Evolutionary conservation across 1,140 invertebrate species (phyloP), one percentile per base, ranked within the genome.

Genomic region (Aporrectodea caliginosa): DNA sequence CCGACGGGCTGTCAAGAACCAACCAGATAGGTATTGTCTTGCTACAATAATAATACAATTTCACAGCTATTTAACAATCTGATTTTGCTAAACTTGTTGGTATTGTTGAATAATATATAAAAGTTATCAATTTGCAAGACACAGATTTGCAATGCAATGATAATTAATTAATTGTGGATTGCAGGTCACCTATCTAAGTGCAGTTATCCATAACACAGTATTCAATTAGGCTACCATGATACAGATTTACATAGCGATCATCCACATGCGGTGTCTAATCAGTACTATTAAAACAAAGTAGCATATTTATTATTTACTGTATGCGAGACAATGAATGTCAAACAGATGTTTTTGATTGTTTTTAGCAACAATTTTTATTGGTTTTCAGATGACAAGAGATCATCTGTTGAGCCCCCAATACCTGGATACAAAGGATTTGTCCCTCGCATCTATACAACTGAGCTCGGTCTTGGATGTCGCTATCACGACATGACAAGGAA

Each of bases 371-470:
- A 58, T 58, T 6, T 58, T 6, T 22, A 22, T 58, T 58, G 6
- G 43, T 22, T 35, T 79, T 1, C 31, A 84, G 82, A 81, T 34
- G 78, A 80, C 22, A 80, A 72, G 30, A 73, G 81, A 2, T 31
- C n/a, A 16, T 27, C 35, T 34, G 1, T 83, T 35, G 88, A 89
- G 75, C 84, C 88, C 16, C 88, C 87, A 12, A 87, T 89, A 1
- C 88, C 88, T 76, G 87, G 88, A 27, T 89, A 89, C 83, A 81
- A 83, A 78, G 88, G 88, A 29, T 89, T 84, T 77, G 84, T 89
- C 16, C 88, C 88, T 2, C 83, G 85, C 75, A 84, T 88, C 14
- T 81, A 84, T 73, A 83, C 85, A 22, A 88, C 88, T 22, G 86
- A 88, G 75, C 71, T 85, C 2, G 87, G 87, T 30, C 83, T 89